Base-by-base conservation (phyloP, 1,140 invertebrate genomes). In the Harpegnathos saltator region DNA sequence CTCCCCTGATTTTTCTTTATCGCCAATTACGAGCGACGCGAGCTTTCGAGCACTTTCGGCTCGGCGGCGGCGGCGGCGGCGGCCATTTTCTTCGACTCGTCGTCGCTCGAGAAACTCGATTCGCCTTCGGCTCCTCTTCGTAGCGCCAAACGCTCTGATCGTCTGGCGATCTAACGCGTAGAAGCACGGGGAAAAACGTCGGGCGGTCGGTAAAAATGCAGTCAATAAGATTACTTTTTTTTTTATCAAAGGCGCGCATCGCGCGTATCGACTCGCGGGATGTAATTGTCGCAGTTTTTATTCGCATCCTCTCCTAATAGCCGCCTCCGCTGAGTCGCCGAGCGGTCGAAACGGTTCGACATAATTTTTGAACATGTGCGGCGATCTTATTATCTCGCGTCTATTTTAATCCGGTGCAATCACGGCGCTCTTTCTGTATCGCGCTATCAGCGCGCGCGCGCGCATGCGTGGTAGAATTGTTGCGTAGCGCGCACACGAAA, bases 1-100 rank as follows among this genome's bases (percentile, higher is more conserved):
- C n/a, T 52, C 29, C 11, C 22, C 48, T 78, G 44, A 56, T 44
- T 84, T 33, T 74, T 82, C 58, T 66, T 73, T 52, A 73, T 83
- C 80, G 59, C 44, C 62, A 74, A 83, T 83, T 54, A 11, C 19
- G 52, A 54, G 33, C 52, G 61, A 81, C 61, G 58, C 5, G 65
- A 66, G 61, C 74, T 77, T 77, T 74, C 26, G 52, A 52, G 15
- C 54, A 63, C 44, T 75, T 75, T 83, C 54, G 22, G 15, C 50
- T 63, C 1, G n/a, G 14, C 26, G 71, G n/a, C 48, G n/a, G n/a
- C n/a, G n/a, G 38, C 12, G 65, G 38, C 38, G n/a, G n/a, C 38
- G 38, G 11, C 38, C 11, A 63, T 71, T 75, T 61, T 69, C 78
- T 66, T 59, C 58, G 33, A 9, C 33, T 66, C 54, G 74, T 48